A percentile compares a stretch with the other conserved stretches of the same genome.
Evolutionary conservation across 2,888 invertebrate species (phyloP).

Genomic region (Melieria picta): DNA sequence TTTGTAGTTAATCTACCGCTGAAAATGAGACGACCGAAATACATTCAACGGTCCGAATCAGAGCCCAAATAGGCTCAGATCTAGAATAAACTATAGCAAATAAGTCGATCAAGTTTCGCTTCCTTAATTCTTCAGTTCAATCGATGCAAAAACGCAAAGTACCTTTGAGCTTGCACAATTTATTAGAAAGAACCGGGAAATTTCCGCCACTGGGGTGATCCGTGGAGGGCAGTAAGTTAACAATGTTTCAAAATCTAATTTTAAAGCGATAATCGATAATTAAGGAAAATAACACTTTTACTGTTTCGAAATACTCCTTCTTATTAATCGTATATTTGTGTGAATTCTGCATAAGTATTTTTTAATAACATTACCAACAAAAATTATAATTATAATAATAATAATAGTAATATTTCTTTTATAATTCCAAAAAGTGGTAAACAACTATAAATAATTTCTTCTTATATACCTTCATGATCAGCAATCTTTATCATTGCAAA

Average conservation of each 20-base stretch:
- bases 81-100: too few species aligned
- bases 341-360: conserved; percentile 29
- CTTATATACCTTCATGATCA: conserved; percentile 36
- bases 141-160: too few species aligned
- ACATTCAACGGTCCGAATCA: too few species aligned
- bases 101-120: too few species aligned
- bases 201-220: too few species aligned
- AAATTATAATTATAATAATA: conserved; percentile 50
- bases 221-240: not conserved
- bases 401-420: conserved; percentile 41
- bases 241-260: not conserved
- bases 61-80: too few species aligned
- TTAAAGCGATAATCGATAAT: not conserved
- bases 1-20: too few species aligned
- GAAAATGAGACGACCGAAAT: too few species aligned
- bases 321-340: conserved; percentile 32
- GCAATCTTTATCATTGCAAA: conserved; percentile 23
- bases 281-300: conserved; percentile 29
- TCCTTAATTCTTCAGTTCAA: too few species aligned
- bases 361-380: conserved; percentile 63
- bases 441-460: conserved; percentile 49
- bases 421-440: conserved; percentile 49
- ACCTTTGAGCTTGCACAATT: too few species aligned
- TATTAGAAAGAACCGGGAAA: not conserved
- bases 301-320: conserved; percentile 26